Evolutionary conservation across 1,140 invertebrate species (phyloP).

Genomic region (Megathymus violae): DNA sequence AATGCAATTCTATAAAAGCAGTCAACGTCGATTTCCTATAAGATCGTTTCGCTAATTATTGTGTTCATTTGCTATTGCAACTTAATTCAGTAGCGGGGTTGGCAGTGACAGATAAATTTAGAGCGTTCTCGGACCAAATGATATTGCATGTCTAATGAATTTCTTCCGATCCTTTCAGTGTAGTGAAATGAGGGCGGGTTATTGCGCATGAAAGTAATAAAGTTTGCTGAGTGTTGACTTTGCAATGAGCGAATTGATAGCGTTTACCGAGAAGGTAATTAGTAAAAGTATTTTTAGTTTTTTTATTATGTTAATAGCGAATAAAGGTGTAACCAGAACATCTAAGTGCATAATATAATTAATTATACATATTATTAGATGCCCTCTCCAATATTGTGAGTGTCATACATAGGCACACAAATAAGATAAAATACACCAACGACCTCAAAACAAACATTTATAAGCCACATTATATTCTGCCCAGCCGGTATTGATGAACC

Average conservation of each 20-base stretch:
- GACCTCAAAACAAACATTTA: too few relatives aligned
- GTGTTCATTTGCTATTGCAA: conserved; percentile 30
- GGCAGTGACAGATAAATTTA: conserved; percentile 26
- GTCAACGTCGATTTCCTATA: conserved; percentile 33
- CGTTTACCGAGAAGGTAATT: too few relatives aligned
- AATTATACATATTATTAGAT: too few relatives aligned
- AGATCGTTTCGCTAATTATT: conserved; percentile 33
- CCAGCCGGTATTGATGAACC: too few relatives aligned
- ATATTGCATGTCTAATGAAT: conserved; percentile 24
- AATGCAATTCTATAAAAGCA: conserved; percentile 32
- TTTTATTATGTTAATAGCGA: conserved; percentile 15
- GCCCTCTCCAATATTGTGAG: too few relatives aligned
- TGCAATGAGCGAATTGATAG: neutral
- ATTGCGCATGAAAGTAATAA: neutral
- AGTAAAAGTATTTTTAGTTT: too few relatives aligned
- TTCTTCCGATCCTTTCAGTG: conserved; percentile 13
- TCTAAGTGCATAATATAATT: too few relatives aligned
- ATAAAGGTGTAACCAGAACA: neutral
- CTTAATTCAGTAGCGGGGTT: conserved; percentile 26
- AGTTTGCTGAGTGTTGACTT: neutral
- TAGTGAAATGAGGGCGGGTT: neutral
- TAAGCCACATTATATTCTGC: too few relatives aligned
- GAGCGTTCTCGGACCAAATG: conserved; percentile 12
- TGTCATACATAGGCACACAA: too few relatives aligned
- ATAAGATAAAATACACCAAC: too few relatives aligned